Percentiles rank a stretch among this genome's conserved stretches.
Conservation (phyloP, 64 coral and sea anemone genomes). For the Porites australiensis region DNA sequence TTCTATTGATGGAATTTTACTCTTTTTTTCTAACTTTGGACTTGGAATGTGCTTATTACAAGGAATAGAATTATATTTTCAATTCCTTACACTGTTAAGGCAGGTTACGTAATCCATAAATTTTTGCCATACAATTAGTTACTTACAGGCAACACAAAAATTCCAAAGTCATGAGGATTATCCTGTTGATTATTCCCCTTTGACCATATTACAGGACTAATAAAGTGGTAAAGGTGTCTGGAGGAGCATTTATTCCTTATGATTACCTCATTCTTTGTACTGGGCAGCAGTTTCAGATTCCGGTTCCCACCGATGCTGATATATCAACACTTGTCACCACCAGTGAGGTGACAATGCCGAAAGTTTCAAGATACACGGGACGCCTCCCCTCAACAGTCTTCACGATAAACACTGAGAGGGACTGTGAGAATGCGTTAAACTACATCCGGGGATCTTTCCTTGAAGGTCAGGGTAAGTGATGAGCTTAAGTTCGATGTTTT, state of each 20-base stretch:
- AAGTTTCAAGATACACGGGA: conserved; percentile 64
- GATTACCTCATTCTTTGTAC: conserved; percentile 96
- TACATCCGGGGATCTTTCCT: conserved; percentile 82
- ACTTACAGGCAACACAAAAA: too few species aligned
- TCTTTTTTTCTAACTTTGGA: too few species aligned
- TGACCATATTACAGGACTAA: conserved; percentile 63
- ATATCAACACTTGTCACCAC: conserved; percentile 95
- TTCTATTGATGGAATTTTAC: too few species aligned
- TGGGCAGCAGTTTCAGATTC: conserved; percentile 91
- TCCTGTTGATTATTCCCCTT: background rate
- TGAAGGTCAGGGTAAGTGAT: conserved; percentile 56
- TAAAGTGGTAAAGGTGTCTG: conserved; percentile 69
- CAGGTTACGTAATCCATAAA: too few species aligned
- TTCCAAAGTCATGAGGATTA: too few species aligned
- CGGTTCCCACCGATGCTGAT: conserved; percentile 90
- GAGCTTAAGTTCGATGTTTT: background rate
- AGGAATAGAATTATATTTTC: too few species aligned
- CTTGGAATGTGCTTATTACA: too few species aligned
- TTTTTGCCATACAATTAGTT: too few species aligned
- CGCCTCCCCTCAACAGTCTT: conserved; percentile 83
- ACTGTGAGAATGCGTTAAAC: conserved; percentile 68
- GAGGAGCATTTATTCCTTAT: conserved; percentile 85
- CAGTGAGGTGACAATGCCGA: conserved; percentile 77
- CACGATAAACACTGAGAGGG: conserved; percentile 77
- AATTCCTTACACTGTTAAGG: too few species aligned